phyloP scores from a whole-genome alignment of 2,797 vertebrate genomes.

The Mico argentatus region DNA sequence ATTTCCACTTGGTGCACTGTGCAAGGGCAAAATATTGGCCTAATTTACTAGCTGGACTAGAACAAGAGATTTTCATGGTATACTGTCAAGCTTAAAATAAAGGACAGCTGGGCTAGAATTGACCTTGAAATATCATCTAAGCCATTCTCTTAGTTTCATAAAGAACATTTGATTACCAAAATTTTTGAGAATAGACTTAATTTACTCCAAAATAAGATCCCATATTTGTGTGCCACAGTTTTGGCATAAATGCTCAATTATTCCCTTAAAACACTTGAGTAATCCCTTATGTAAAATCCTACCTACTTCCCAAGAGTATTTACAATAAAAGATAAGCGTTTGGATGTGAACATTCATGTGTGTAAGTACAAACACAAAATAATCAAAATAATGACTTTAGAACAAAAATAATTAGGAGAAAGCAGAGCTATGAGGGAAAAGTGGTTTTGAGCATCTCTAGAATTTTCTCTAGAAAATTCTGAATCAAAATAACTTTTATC shows the following conservation, averaged over 20 bases:
- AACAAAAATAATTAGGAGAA: neutral
- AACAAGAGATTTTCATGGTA: neutral
- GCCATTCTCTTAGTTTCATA: neutral
- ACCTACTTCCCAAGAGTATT: neutral
- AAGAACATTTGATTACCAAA: neutral
- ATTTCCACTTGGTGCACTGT: neutral
- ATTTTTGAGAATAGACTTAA: conserved; percentile 5
- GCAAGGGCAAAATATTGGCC: conserved; percentile 23
- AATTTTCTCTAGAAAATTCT: neutral
- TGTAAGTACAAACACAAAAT: neutral
- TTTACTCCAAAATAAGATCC: neutral
- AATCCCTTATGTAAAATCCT: neutral
- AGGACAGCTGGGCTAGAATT: neutral
- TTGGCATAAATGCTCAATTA: neutral
- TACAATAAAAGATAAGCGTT: neutral
- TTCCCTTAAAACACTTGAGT: neutral
- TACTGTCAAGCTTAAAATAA: conserved; percentile 8
- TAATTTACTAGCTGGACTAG: neutral
- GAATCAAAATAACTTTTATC: neutral
- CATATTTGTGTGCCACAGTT: neutral
- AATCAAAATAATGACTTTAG: neutral
- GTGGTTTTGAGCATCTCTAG: neutral
- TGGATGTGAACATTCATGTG: accelerated
- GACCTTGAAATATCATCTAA: neutral
- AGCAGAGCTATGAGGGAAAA: neutral